phyloP scores from a whole-genome alignment of 2,113 vertebrate species.

The Gambusia affinis region DNA sequence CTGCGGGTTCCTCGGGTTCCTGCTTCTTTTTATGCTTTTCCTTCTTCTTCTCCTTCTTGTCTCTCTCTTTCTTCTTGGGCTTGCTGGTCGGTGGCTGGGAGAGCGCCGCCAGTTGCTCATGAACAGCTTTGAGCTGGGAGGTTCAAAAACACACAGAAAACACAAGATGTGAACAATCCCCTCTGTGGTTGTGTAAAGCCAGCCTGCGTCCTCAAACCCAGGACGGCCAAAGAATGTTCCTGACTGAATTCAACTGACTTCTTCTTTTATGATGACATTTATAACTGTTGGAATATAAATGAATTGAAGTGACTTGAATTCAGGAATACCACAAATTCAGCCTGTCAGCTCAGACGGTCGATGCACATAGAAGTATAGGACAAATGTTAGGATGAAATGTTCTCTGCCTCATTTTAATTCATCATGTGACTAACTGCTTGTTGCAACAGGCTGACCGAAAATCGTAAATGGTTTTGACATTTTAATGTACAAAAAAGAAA shows the following conservation, averaged over 20 bases:
- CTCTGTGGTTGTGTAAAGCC: slow-evolving; percentile 28
- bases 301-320: no score
- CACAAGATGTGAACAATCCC: neutral
- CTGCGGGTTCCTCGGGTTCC: slow-evolving; percentile 72
- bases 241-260: no score
- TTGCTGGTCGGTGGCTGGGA: slow-evolving; percentile 92
- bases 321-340: no score
- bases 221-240: no score
- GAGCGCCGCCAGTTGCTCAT: slow-evolving; percentile 93
- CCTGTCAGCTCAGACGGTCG: neutral
- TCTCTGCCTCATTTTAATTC: no score
- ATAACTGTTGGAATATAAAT: no score
- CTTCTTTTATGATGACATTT: no score
- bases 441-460: no score
- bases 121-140: slow-evolving; percentile 90
- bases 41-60: slow-evolving; percentile 92
- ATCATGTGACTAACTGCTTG: no score
- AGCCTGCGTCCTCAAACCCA: slow-evolving; percentile 17
- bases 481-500: no score
- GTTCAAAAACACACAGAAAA: slow-evolving; percentile 35
- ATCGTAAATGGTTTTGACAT: no score
- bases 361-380: neutral
- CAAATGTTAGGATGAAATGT: no score
- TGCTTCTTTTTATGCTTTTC: slow-evolving; percentile 87
- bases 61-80: slow-evolving; percentile 95